Conservation (phyloP, 2,888 invertebrate species). For the Thecophora atra region DNA sequence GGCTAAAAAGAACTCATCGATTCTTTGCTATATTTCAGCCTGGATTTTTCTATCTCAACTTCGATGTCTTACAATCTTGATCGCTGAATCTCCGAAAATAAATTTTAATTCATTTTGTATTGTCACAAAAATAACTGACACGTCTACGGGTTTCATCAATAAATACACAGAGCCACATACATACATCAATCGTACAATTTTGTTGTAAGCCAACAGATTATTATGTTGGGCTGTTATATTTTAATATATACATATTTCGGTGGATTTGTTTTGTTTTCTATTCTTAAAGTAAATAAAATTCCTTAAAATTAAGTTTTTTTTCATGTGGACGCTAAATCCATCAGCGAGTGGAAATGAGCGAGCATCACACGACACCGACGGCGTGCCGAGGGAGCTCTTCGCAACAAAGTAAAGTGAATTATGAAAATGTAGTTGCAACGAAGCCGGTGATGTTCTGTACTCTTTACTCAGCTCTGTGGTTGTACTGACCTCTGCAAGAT, state of each 20-base stretch:
- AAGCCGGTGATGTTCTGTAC: background rate
- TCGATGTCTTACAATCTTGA: background rate
- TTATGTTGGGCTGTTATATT: background rate
- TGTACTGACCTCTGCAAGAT: no score
- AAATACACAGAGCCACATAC: no score
- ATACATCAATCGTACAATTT: no score
- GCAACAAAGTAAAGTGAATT: background rate
- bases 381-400: background rate
- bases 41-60: background rate
- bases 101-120: no score
- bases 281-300: slow-evolving; percentile 18
- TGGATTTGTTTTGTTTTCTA: background rate
- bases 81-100: no score
- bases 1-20: no score
- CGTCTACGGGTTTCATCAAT: background rate
- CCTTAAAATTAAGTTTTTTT: background rate
- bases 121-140: background rate
- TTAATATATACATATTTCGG: background rate
- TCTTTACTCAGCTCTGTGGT: no score
- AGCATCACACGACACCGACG: background rate
- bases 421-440: background rate
- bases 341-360: no score
- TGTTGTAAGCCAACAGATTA: background rate
- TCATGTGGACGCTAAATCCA: no score
- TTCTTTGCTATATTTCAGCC: background rate